These are phyloP conservation scores for Tribolium madens DNA, from an alignment of 1,140 invertebrate species.

Conservation along the genomic window DNA sequence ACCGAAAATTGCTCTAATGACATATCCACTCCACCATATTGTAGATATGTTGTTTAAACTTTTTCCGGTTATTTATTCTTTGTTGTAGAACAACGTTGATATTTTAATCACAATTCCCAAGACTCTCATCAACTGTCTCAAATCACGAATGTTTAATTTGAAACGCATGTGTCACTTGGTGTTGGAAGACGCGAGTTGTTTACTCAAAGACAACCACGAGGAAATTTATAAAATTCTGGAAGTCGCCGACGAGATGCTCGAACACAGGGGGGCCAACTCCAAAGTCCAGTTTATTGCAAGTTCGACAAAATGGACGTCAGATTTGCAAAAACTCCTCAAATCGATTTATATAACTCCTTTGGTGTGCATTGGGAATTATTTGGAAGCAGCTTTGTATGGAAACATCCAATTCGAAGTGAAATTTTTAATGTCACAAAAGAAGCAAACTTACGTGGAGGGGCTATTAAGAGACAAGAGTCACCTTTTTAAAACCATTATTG, in stretches of 20 bases:
- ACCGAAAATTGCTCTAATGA: constrained; percentile 45
- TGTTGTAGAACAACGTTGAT: constrained; percentile 54
- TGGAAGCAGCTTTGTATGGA: constrained; percentile 61
- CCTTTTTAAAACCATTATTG: constrained; percentile 56
- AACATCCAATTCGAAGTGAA: constrained; percentile 54
- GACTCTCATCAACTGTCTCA: constrained; percentile 51
- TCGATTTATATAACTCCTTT: constrained; percentile 54
- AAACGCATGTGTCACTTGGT: constrained; percentile 61
- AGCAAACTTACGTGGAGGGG: constrained; percentile 49
- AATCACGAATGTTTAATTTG: constrained; percentile 54
- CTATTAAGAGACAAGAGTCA: constrained; percentile 52
- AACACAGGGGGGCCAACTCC: constrained; percentile 47
- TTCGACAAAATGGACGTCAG: constrained; percentile 57
- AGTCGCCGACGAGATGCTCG: constrained; percentile 52
- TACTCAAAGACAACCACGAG: constrained; percentile 50
- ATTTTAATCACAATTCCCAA: constrained; percentile 58
- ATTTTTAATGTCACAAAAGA: constrained; percentile 48
- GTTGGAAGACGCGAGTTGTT: constrained; percentile 56
- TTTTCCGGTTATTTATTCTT: constrained; percentile 28
- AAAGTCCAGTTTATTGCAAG: constrained; percentile 57
- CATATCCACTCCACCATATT: constrained; percentile 53
- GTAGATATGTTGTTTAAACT: too few relatives aligned
- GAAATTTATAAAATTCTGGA: constrained; percentile 51
- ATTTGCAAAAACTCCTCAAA: constrained; percentile 56
- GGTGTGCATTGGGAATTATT: constrained; percentile 58